Evolutionary conservation across 2,113 vertebrate genomes (phyloP).

Genomic region (Spilogale gracilis): DNA sequence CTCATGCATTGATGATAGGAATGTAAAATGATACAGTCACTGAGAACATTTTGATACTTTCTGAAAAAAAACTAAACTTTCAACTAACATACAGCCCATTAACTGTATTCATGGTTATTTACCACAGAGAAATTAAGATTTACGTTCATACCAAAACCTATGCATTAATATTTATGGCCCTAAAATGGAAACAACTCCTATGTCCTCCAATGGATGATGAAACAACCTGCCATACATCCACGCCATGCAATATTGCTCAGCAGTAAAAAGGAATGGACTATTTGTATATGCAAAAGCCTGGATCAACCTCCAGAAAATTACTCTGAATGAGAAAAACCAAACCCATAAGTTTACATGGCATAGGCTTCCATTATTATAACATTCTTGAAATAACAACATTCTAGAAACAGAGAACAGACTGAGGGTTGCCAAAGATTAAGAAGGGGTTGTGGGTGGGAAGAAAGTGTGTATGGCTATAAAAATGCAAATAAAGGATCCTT

Average conservation of each 20-base stretch:
- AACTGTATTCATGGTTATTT: background rate
- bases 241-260: background rate
- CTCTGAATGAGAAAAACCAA: background rate
- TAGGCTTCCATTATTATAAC: background rate
- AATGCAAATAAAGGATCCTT: background rate
- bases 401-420: background rate
- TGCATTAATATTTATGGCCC: background rate
- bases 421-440: background rate
- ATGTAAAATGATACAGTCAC: background rate
- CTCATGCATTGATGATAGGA: background rate
- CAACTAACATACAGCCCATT: background rate
- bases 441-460: background rate
- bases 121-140: background rate
- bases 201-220: background rate
- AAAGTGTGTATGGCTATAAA: background rate
- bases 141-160: background rate
- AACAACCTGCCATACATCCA: background rate
- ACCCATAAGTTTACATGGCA: background rate
- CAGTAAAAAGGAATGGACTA: background rate
- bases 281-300: background rate
- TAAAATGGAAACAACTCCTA: background rate
- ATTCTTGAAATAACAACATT: background rate
- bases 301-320: background rate
- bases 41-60: background rate
- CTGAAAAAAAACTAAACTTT: background rate